A percentile compares a stretch with the other conserved stretches of the same genome.
Conservation (phyloP, 2,113 vertebrate genomes). For the Todiramphus saurophagus region DNA sequence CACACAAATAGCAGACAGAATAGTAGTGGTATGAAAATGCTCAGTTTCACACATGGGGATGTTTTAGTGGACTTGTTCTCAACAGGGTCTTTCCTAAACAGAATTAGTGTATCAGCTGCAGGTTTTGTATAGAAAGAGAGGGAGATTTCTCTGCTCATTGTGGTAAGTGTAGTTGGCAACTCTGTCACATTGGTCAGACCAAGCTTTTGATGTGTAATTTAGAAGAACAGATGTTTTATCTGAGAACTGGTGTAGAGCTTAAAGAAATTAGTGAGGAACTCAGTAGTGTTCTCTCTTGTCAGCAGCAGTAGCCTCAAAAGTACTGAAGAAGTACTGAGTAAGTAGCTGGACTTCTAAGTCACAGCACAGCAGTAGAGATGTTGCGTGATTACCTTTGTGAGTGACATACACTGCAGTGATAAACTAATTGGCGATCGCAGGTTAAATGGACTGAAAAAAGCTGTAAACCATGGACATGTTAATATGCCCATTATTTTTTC, state of each 20-base stretch:
- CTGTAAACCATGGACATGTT: neutral
- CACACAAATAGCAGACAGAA: neutral
- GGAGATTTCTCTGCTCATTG: neutral
- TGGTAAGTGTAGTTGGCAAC: slow-evolving; percentile 9
- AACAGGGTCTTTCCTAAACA: neutral
- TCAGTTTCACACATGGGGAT: neutral
- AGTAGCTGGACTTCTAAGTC: neutral
- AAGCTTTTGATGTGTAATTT: slow-evolving; percentile 6
- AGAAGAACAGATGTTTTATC: slow-evolving; percentile 60
- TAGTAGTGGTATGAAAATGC: neutral
- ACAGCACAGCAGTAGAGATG: neutral
- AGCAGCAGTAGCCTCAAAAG: neutral
- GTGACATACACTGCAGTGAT: neutral
- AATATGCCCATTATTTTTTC: neutral
- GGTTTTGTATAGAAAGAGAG: neutral
- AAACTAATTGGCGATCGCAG: neutral
- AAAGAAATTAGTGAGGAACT: neutral
- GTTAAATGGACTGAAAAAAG: neutral
- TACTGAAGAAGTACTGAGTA: neutral
- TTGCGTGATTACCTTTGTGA: neutral
- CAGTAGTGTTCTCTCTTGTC: neutral
- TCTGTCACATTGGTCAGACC: neutral
- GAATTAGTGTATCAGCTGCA: neutral
- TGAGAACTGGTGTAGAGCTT: slow-evolving; percentile 36
- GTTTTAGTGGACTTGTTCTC: neutral